phyloP scores from a whole-genome alignment of 2,797 vertebrate genomes.

The Parambassis ranga region DNA sequence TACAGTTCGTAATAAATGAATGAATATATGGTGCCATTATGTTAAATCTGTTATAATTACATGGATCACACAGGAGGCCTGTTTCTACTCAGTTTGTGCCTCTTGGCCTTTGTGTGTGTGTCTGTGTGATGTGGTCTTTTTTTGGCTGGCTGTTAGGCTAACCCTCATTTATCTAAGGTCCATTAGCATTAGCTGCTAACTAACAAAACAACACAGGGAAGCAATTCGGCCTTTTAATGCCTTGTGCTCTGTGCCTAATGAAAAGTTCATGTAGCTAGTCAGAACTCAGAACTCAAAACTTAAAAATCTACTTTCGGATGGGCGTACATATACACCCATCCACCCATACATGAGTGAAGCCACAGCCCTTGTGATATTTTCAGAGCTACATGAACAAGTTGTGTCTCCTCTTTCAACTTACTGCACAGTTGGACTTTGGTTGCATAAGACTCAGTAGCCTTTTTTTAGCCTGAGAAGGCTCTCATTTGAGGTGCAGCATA shows the following conservation, averaged over 20 bases:
- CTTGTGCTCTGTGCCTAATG: background rate
- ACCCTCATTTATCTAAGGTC: slow-evolving; percentile 46
- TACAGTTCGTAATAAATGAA: too few species aligned
- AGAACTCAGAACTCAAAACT: too few species aligned
- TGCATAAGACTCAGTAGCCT: slow-evolving; percentile 58
- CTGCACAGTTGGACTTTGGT: slow-evolving; percentile 54
- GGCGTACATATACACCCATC: too few species aligned
- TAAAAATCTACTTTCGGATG: too few species aligned
- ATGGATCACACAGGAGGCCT: background rate
- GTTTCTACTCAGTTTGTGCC: slow-evolving; percentile 12
- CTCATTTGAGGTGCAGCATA: slow-evolving; percentile 74
- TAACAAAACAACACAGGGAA: background rate
- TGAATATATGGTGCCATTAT: too few species aligned
- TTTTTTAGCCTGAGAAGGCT: slow-evolving; percentile 71
- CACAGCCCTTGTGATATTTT: slow-evolving; percentile 41
- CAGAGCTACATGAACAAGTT: slow-evolving; percentile 40
- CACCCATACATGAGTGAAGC: slow-evolving; percentile 6
- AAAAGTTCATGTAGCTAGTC: background rate
- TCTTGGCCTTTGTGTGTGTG: slow-evolving; percentile 39
- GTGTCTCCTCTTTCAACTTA: slow-evolving; percentile 41
- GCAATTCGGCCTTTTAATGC: background rate
- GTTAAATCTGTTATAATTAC: background rate
- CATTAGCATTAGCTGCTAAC: slow-evolving; percentile 43
- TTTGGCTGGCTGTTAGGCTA: slow-evolving; percentile 11
- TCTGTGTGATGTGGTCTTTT: slow-evolving; percentile 53